phyloP scores from a whole-genome alignment of 2,113 vertebrate genomes.

The Sigmodon hispidus region DNA sequence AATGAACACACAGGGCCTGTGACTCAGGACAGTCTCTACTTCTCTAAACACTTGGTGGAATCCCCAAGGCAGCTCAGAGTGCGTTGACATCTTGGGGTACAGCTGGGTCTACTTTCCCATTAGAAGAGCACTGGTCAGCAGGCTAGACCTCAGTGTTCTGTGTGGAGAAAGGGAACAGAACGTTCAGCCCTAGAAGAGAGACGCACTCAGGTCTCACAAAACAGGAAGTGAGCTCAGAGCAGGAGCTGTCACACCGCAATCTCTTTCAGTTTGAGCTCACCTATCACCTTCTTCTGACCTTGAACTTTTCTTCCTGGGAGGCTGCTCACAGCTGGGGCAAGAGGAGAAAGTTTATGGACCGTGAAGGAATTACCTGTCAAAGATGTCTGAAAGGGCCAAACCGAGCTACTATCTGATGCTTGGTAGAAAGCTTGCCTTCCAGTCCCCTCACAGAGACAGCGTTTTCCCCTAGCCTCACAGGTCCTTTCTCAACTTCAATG shows the following conservation, averaged over 20 bases:
- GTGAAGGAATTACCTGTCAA: neutral
- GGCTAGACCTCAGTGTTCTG: neutral
- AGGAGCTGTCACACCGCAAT: neutral
- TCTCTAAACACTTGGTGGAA: conserved; percentile 66
- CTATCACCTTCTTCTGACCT: neutral
- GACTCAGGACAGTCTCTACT: conserved; percentile 49
- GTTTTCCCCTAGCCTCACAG: neutral
- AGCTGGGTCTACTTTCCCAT: neutral
- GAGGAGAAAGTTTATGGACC: neutral
- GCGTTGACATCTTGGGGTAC: conserved; percentile 22
- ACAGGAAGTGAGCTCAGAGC: conserved; percentile 49
- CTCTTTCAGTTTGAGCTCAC: neutral
- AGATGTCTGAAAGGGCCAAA: neutral
- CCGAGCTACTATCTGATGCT: neutral
- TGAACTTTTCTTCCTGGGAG: neutral
- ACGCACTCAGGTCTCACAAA: neutral
- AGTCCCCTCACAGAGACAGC: neutral
- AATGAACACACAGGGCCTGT: conserved; percentile 35
- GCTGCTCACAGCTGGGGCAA: accelerated
- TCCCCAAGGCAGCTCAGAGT: conserved; percentile 41
- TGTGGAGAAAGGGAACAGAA: conserved; percentile 41
- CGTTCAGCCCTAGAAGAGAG: neutral
- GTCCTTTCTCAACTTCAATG: neutral
- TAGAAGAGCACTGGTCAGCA: neutral
- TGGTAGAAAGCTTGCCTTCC: neutral